phyloP scores from a whole-genome alignment of 2,888 invertebrate genomes.

The Spodoptera picta region DNA sequence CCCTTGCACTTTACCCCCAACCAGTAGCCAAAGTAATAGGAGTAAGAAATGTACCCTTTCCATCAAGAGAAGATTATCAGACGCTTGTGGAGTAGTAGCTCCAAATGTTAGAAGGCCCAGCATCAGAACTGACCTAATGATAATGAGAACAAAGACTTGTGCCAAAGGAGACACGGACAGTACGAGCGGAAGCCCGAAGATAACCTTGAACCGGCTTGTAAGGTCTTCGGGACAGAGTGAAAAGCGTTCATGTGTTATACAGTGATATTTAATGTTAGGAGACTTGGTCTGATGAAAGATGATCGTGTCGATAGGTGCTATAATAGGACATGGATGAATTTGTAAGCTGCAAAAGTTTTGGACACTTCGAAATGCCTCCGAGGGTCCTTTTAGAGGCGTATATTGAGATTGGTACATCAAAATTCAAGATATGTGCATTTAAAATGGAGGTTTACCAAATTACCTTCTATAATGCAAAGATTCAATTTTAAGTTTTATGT shows the following conservation, averaged over 20 bases:
- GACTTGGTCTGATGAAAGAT: slow-evolving; percentile 17
- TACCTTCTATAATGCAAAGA: neutral
- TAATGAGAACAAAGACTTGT: slow-evolving; percentile 95
- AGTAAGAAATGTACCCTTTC: slow-evolving; percentile 93
- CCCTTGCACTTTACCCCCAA: slow-evolving; percentile 92
- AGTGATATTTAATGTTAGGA: slow-evolving; percentile 76
- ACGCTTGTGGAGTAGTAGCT: slow-evolving; percentile 96
- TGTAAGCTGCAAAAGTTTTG: slow-evolving; percentile 24
- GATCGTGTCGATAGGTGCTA: slow-evolving; percentile 43
- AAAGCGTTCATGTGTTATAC: slow-evolving; percentile 83
- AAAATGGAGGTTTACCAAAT: slow-evolving; percentile 10
- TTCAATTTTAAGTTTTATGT: neutral
- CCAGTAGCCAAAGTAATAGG: slow-evolving; percentile 90
- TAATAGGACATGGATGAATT: slow-evolving; percentile 8
- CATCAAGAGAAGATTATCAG: slow-evolving; percentile 94
- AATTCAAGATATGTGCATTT: slow-evolving; percentile 20
- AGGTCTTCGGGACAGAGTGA: slow-evolving; percentile 81
- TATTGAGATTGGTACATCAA: slow-evolving; percentile 22
- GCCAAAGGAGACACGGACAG: slow-evolving; percentile 91
- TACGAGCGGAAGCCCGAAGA: slow-evolving; percentile 86
- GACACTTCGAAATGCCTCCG: slow-evolving; percentile 6
- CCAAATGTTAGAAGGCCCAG: slow-evolving; percentile 96
- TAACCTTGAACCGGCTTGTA: slow-evolving; percentile 84
- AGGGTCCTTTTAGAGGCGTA: slow-evolving; percentile 8
- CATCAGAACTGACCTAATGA: slow-evolving; percentile 95